Evolutionary conservation across 2,888 invertebrate species (phyloP).

Genomic region (Xestia ashworthii): DNA sequence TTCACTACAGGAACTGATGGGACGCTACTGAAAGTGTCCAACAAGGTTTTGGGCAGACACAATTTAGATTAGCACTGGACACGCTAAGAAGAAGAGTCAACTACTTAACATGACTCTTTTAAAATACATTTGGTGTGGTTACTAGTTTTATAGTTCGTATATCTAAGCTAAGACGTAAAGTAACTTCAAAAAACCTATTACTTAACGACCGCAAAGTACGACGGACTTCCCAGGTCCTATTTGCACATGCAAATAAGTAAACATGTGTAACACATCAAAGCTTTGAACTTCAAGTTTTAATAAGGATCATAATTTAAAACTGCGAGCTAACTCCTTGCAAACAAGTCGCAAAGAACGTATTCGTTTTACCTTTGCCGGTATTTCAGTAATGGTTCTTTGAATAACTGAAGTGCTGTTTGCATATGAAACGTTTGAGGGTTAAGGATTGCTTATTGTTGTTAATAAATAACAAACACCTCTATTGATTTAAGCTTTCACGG

Average conservation of each 20-base stretch:
- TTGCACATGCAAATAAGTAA: constrained; percentile 37
- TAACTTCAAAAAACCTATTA: constrained; percentile 1
- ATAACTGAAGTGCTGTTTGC: constrained; percentile 44
- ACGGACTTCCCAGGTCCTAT: constrained; percentile 7
- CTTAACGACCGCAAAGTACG: background rate
- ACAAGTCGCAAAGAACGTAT: constrained; percentile 48
- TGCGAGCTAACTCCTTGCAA: constrained; percentile 28
- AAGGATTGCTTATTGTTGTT: constrained; percentile 7
- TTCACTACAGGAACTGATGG: no score
- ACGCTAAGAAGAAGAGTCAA: no score
- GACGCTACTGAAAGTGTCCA: no score
- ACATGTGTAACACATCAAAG: constrained; percentile 37
- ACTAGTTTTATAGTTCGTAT: background rate
- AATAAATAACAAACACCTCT: background rate
- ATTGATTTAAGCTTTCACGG: background rate
- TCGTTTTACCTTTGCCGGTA: constrained; percentile 62
- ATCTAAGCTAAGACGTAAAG: background rate
- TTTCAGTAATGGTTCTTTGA: constrained; percentile 65
- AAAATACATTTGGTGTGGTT: background rate
- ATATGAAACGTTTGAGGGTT: constrained; percentile 26
- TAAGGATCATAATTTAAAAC: constrained; percentile 61
- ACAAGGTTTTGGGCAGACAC: no score
- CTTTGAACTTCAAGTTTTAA: constrained; percentile 48
- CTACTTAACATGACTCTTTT: background rate
- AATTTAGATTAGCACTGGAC: no score